These are phyloP conservation scores for Alauda arvensis DNA, from an alignment of 2,797 vertebrate species.

Conservation along the genomic window DNA sequence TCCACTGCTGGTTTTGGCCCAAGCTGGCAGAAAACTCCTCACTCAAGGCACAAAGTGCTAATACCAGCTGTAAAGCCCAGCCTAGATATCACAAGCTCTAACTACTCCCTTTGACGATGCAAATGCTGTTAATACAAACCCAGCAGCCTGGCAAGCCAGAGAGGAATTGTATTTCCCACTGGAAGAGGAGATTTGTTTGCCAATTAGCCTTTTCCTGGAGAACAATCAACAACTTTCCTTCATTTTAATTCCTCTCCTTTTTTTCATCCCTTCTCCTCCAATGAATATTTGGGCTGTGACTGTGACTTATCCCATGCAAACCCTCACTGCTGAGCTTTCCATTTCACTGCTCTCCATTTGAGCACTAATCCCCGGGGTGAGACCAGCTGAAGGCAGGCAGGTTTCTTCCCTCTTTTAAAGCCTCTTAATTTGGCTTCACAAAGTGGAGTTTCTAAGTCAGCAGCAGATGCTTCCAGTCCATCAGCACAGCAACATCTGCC, in stretches of 20 bases:
- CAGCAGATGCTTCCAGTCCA: slow-evolving; percentile 21
- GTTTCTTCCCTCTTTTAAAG: slow-evolving; percentile 26
- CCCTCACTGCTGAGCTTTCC: slow-evolving; percentile 43
- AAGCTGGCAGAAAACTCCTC: neutral
- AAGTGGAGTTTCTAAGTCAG: slow-evolving; percentile 27
- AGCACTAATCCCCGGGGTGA: slow-evolving; percentile 21
- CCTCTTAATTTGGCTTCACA: slow-evolving; percentile 23
- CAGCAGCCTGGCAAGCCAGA: neutral
- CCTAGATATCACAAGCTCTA: neutral
- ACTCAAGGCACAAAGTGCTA: neutral
- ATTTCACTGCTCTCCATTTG: slow-evolving; percentile 40
- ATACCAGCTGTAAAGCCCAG: neutral
- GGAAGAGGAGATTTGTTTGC: slow-evolving; percentile 34
- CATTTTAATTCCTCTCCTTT: neutral
- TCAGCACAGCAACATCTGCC: neutral
- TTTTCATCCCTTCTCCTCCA: neutral
- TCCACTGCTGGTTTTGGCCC: neutral
- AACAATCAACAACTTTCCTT: slow-evolving; percentile 27
- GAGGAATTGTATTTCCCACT: neutral
- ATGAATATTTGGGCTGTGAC: slow-evolving; percentile 15
- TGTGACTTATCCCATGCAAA: slow-evolving; percentile 45
- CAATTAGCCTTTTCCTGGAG: slow-evolving; percentile 49
- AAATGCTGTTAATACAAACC: slow-evolving; percentile 14
- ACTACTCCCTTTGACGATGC: neutral
- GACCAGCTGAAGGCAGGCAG: slow-evolving; percentile 1